Evolutionary conservation across 2,113 vertebrate genomes (phyloP).

Genomic region (Campylorhamphus procurvoides): DNA sequence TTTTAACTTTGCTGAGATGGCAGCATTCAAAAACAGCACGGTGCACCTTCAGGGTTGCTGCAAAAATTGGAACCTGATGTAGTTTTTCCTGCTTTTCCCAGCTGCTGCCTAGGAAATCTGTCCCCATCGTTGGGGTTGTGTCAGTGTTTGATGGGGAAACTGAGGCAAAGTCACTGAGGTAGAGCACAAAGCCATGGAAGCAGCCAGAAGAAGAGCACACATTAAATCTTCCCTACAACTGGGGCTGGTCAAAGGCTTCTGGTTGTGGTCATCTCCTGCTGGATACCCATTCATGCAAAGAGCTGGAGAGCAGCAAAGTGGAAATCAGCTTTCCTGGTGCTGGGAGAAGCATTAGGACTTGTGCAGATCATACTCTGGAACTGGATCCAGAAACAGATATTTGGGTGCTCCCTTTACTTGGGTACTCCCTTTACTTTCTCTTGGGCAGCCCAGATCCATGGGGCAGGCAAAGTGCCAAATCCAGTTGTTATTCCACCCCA

Average conservation of each 20-base stretch:
- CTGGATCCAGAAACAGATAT: neutral
- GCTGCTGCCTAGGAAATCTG: neutral
- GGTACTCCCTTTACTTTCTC: neutral
- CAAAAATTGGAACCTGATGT: neutral
- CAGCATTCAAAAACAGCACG: neutral
- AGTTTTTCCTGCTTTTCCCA: neutral
- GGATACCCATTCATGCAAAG: rapidly evolving
- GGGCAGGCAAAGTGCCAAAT: neutral
- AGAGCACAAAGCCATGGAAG: neutral
- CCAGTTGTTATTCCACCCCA: neutral
- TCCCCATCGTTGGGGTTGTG: neutral
- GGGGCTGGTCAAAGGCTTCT: neutral
- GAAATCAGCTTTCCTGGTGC: neutral
- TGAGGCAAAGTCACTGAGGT: neutral
- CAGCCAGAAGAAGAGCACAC: neutral
- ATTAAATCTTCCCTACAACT: rapidly evolving
- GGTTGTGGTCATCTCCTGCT: neutral
- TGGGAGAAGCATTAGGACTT: neutral
- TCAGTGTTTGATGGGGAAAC: neutral
- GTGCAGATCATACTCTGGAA: neutral
- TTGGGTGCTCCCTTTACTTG: neutral
- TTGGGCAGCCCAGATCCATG: neutral
- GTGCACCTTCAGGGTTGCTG: neutral
- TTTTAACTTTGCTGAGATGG: conserved; percentile 14
- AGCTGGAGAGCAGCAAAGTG: neutral